A percentile compares a stretch with the other conserved stretches of the same genome.
These are phyloP conservation scores for Umimayanthus chanpuru DNA, from an alignment of 92 coral and sea anemone species.

Conservation along the genomic window DNA sequence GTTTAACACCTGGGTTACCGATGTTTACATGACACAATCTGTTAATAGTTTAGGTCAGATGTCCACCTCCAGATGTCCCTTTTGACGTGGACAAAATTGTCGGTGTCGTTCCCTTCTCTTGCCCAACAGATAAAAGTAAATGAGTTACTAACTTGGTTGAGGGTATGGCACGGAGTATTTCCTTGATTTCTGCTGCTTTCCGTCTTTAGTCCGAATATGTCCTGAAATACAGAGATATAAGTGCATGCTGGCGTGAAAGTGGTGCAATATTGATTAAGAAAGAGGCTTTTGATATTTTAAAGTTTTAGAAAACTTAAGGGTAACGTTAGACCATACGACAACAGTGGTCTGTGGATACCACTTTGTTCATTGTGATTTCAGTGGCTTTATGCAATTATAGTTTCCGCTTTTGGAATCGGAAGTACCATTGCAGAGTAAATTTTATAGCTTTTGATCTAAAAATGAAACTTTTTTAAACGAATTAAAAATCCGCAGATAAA, in stretches of 20 bases:
- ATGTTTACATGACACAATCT: not conserved
- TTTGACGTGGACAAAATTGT: not conserved
- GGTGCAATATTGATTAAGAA: no score
- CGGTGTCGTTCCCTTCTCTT: not conserved
- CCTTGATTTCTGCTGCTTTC: conserved; percentile 21
- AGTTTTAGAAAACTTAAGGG: not conserved
- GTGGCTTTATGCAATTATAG: not conserved
- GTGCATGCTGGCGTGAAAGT: no score
- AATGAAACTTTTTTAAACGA: no score
- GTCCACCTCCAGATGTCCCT: not conserved
- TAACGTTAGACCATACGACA: not conserved
- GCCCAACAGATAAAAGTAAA: not conserved
- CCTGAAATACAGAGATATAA: conserved; percentile 8
- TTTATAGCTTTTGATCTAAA: no score
- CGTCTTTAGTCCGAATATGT: not conserved
- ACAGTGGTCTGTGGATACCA: not conserved
- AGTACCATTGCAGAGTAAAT: no score
- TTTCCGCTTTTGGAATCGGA: no score
- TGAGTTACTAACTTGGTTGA: conserved; percentile 7
- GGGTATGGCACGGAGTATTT: conserved; percentile 39
- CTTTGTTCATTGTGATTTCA: not conserved
- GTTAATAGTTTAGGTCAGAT: not conserved
- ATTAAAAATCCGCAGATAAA: no score
- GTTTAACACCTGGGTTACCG: not conserved
- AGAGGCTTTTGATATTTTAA: not conserved